Conservation (phyloP, 2,113 vertebrate species). For the Nanorana parkeri region DNA sequence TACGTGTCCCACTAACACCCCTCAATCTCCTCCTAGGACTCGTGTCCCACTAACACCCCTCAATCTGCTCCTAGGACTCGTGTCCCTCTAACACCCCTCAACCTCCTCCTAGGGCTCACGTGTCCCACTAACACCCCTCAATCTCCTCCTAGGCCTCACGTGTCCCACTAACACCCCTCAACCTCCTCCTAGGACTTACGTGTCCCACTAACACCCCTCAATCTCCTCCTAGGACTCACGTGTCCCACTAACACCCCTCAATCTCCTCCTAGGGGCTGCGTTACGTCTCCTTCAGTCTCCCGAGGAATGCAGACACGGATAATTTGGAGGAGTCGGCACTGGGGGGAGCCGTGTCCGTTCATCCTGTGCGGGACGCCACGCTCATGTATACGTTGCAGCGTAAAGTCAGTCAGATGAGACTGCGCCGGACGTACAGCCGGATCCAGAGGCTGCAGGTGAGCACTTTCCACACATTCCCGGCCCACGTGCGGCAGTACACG, state of each 20-base stretch:
- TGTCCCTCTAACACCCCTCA: no score
- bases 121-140: no score
- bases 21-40: no score
- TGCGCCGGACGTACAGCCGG: slow-evolving; percentile 86
- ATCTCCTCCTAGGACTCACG: background rate
- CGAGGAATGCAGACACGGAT: slow-evolving; percentile 89
- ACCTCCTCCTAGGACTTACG: background rate
- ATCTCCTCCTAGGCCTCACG: background rate
- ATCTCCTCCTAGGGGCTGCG: slow-evolving; percentile 79
- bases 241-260: background rate
- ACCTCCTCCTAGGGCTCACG: no score
- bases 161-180: background rate
- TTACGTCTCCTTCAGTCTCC: slow-evolving; percentile 87
- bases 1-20: no score
- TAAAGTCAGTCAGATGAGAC: slow-evolving; percentile 88
- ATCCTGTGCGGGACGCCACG: slow-evolving; percentile 86
- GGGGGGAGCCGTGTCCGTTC: slow-evolving; percentile 83
- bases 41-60: no score
- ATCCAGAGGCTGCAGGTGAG: slow-evolving; percentile 93
- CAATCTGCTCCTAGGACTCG: no score
- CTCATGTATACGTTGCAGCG: slow-evolving; percentile 96
- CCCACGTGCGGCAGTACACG: no score
- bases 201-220: background rate
- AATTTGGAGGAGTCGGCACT: slow-evolving; percentile 84
- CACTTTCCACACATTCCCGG: no score